Base-by-base conservation (phyloP, 2,888 invertebrate species). In the Phengaris arion region DNA sequence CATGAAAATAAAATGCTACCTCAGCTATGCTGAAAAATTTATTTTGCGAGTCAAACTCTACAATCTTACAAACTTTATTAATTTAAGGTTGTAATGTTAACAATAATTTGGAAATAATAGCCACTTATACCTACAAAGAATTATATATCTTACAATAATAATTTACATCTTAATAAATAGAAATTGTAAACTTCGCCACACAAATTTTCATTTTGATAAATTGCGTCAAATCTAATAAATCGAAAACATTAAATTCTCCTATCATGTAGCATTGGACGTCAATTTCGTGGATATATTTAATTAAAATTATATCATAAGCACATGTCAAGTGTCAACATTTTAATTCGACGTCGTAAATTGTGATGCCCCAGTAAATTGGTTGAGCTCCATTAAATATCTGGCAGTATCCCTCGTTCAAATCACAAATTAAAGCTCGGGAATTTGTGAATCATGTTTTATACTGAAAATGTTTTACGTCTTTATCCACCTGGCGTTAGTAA, bases 11-110 rank as follows among this genome's bases (percentile, higher is more conserved):
- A 88, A 89, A 86, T 83, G 85, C 83, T 84, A 84, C 85, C 87
- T 85, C 88, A 89, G 87, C 89, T 86, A 84, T 78, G 87, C 88
- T 88, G 87, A 83, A 79, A 81, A 77, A 78, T 89, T 90, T 89
- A 88, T 89, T 88, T 78, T 81, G 85, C 52, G 85, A 88, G 86
- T 87, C 81, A 81, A 85, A 89, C 87, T 89, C 86, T 81, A 46
- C 55, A 77, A 51, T n/a, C n/a, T 45, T 69, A 35, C 59, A 52
- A 74, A 74, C 52, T 22, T 59, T 45, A 76, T n/a, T 73, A 52
- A 6, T 74, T 46, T 15, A 46, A 55, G 13, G 9, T 46, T 15
- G 35, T 54, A 54, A 15, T 46, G 2, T 22, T 72, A 72, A 52
- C 22, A 54, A 72, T 13, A 72, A 35, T 72, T 72, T 72, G 72